Evolutionary conservation across 2,797 vertebrate species (phyloP), one percentile per base, ranked within the genome.

Genomic region (Xiphophorus birchmanni): DNA sequence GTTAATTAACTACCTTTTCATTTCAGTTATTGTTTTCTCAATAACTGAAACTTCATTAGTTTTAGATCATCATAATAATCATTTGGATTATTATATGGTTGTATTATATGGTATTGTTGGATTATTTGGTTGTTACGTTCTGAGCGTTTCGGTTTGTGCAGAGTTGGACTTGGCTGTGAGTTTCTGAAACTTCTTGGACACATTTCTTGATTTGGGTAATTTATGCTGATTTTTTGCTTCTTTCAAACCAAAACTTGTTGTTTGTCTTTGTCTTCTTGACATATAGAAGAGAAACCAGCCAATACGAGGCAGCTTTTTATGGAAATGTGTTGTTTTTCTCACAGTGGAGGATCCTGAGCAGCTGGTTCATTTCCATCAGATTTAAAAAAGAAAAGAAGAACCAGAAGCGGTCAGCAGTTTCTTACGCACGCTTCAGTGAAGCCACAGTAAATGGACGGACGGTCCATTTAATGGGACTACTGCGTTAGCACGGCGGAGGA

Each of bases 81-180:
- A 6, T 5, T 40, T 40, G 37, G 37, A 40, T 40, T 40, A 40
- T 40, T 40, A 0, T 40, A 40, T 40, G 37, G 37, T 40, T 37
- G 5, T 37, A 5, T 37, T 37, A 37, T 5, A 37, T 37, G 37
- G 4, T 37, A 37, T 37, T 4, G 37, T 37, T 40, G 37, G 37
- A 40, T 40, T 40, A 71, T 50, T 50, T 50, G 45, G 74, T 83
- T 77, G 3, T 45, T 72, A 87, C 81, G 76, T 63, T 23, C 9
- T 65, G 58, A 77, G 76, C 52, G 74, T 84, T 65, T 79, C 79
- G 76, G 80, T 47, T 45, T 74, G 83, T n/a, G 45, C 75, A 85
- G 75, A 72, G 69, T 67, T 65, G 65, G 79, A 75, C 76, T 71
- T 40, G 21, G 48, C 75, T 72, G 76, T n/a, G 6, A 58, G 37